These are phyloP conservation scores for Xenentodon cancila DNA, from an alignment of 2,797 vertebrate genomes.

Conservation along the genomic window DNA sequence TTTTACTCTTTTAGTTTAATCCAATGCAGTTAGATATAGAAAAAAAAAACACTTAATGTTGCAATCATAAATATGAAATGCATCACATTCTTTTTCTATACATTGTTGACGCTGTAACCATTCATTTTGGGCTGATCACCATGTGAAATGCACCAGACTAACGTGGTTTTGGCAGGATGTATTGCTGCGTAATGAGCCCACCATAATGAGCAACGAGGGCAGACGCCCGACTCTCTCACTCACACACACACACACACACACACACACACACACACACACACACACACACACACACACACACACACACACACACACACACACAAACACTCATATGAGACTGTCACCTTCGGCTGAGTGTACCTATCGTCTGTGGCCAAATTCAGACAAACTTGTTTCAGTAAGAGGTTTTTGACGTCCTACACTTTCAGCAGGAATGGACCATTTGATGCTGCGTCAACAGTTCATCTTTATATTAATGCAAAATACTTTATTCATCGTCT, in stretches of 20 bases:
- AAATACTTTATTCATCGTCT: no score
- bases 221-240: neutral
- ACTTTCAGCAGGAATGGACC: no score
- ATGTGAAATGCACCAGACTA: neutral
- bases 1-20: no score
- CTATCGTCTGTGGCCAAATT: constrained; percentile 62
- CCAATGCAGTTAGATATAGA: no score
- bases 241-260: constrained; percentile 11
- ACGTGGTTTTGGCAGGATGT: constrained; percentile 17
- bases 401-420: constrained; percentile 24
- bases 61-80: neutral
- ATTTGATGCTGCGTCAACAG: no score
- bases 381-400: constrained; percentile 51
- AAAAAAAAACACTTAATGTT: neutral
- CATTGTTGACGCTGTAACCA: neutral
- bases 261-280: constrained; percentile 21
- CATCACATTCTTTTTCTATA: neutral
- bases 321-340: constrained; percentile 44
- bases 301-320: constrained; percentile 9
- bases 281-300: constrained; percentile 10
- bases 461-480: neutral
- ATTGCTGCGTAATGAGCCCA: constrained; percentile 21
- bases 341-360: constrained; percentile 46
- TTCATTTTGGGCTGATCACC: constrained; percentile 1
- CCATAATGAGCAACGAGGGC: constrained; percentile 2